phyloP scores from a whole-genome alignment of 2,113 vertebrate genomes.

The Eonycteris spelaea region DNA sequence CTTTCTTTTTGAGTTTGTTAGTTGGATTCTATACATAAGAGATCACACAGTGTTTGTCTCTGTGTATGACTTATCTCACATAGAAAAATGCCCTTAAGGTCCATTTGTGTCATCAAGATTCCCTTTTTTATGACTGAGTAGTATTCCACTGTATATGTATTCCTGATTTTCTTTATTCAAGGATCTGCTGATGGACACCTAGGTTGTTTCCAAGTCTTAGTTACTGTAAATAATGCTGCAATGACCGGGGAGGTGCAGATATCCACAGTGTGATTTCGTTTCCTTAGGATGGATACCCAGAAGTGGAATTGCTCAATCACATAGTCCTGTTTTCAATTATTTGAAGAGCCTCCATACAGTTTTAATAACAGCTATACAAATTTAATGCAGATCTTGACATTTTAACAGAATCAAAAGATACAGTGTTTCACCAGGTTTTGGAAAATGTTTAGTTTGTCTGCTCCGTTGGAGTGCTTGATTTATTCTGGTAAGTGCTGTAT shows the following conservation, averaged over 20 bases:
- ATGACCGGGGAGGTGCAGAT: background rate
- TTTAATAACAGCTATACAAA: background rate
- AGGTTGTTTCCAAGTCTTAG: background rate
- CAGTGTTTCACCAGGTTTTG: background rate
- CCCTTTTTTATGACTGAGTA: background rate
- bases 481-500: slow-evolving; percentile 57
- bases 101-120: background rate
- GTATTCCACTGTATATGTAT: background rate
- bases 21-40: background rate
- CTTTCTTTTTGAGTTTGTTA: background rate
- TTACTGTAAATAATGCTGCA: background rate
- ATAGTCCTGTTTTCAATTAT: too few relatives aligned
- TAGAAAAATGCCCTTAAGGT: background rate
- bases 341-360: background rate
- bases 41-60: background rate
- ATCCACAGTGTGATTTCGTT: background rate
- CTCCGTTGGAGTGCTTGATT: background rate
- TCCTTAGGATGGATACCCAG: background rate
- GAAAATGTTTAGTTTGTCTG: background rate
- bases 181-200: background rate
- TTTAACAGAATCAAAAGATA: background rate
- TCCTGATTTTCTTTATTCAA: background rate
- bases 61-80: background rate
- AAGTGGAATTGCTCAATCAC: background rate
- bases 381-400: background rate